Evolutionary conservation across 2,113 vertebrate species (phyloP), one percentile per base, ranked within the genome.

Genomic region (Spilogale gracilis): DNA sequence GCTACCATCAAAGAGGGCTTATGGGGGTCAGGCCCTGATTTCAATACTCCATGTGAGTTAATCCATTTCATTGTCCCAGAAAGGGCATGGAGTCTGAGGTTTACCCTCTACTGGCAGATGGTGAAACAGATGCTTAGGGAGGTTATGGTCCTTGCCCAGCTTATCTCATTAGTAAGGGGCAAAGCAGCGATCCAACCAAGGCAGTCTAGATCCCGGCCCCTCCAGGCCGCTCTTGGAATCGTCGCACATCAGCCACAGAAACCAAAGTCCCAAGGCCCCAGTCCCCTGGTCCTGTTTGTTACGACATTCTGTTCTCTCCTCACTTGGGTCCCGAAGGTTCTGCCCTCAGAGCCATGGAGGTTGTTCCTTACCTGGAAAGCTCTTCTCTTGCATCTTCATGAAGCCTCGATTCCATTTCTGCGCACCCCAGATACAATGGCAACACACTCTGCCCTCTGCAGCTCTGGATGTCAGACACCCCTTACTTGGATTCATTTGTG

Each of bases 21-120:
- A 20, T 6, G 18, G 0, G 0, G 2, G 7, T 20, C 67, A 3
- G 20, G 12, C 13, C 3, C 56, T 38, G 69, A 60, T 23, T 56
- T n/a, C 58, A 9, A 6, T 5, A 18, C 14, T 63, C 54, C 27
- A 0, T 2, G 12, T 58, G 21, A 30, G 32, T 63, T 12, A n/a
- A 56, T 54, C 90, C 82, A 27, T 25, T 61, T 63, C 16, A 45
- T 61, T 27, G 17, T 67, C 69, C 63, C 43, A 52, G 20, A 67
- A 7, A 54, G 0, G 9, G 21, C 38, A 3, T 25, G 17, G 87
- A 27, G 45, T 23, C 5, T 10, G 43, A 71, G 21, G 1, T 12
- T 63, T 32, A 10, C 25, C 21, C 11, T 7, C 0, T 4, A 8
- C n/a, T 56, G 56, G 38, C 43, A 56, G 30, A 38, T 21, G 30